Base-by-base conservation (phyloP, 2,888 invertebrate genomes). In the Clitarchus hookeri region DNA sequence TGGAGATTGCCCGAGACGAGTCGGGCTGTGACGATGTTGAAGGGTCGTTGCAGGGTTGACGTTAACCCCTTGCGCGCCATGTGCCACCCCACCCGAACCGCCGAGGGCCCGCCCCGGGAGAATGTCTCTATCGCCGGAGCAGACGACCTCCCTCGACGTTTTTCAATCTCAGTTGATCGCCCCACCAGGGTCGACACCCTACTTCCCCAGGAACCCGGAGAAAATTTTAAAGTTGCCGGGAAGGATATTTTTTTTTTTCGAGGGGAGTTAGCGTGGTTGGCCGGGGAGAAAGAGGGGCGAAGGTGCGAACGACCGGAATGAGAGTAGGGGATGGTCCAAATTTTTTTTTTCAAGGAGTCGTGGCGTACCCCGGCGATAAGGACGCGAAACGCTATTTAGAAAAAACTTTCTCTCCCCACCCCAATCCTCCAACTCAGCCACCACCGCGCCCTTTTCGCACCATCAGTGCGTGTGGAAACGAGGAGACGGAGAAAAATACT, bases 101-200 rank as follows among this genome's bases (percentile, higher is more conserved):
- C 11, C 65, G 16, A n/a, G 65, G 4, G 36, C 36, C 65, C 65
- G 19, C 1, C 23, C 65, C 65, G n/a, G 16, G 48, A 65, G 65
- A 65, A 65, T n/a, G 65, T 65, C 65, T 65, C 65, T 65, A 23
- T n/a, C 65, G 12, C 11, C 0, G 48, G 48, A 16, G 11, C 65
- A n/a, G 65, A 8, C 1, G 23, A 65, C n/a, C 65, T 65, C 23
- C 65, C 65, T 65, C 65, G 19, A 65, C 65, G 19, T 65, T 65
- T 65, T 65, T 65, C 65, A 65, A 65, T 65, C 65, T 65, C 65
- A 65, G 65, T 65, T 65, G 65, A 65, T 65, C 65, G 65, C n/a
- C n/a, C 65, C 23, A 23, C 65, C 65, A 65, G 12, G 65, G n/a
- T 23, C 23, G 65, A 65, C 23, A 65, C 23, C 19, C 65, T n/a